Base-by-base conservation (phyloP, 2,888 invertebrate species). In the Caenorhabditis doughertyi region DNA sequence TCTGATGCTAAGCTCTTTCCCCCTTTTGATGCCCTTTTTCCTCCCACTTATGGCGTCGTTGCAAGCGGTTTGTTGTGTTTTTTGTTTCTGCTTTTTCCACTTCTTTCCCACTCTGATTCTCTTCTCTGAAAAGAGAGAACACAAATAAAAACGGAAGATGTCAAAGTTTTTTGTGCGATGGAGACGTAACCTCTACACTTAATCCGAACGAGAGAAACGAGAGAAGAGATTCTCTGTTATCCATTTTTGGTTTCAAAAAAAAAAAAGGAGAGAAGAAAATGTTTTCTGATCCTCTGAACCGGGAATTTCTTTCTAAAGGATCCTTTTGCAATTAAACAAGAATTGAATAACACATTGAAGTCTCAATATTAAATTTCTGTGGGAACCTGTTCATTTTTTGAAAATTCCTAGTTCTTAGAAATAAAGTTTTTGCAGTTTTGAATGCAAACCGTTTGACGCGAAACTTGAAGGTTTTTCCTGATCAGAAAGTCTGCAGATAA, bases 11-110 rank as follows among this genome's bases (percentile, higher is more conserved):
- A 58, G 71, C 71, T 29, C 39, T 32, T 55, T 27, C 35, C 39
- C 44, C 49, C 18, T 32, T 27, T 71, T 27, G 3, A 44, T 73
- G 73, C 73, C 27, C 73, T 73, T 64, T 73, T 73, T 29, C 44
- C 7, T 44, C 44, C 44, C 68, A 53, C 67, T 53, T 71, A 71
- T 71, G 39, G 49, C 47, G 60, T 51, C 53, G 51, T 53, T 21
- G 7, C 21, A 35, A 62, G 74, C 58, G 51, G 67, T 76, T 76
- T 76, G 76, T 67, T 76, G 67, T 74, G 62, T 39, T 62, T 62
- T 65, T 67, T 49, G 32, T 32, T 9, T 56, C 67, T 58, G n/a
- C 25, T 67, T 67, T 58, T 35, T n/a, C n/a, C n/a, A n/a, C n/a
- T n/a, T 32, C 42, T 55, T 35, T 39, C 23, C 27, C 60, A n/a